Conservation (phyloP, 2,888 invertebrate species). For the Drosophila nigricruria region DNA sequence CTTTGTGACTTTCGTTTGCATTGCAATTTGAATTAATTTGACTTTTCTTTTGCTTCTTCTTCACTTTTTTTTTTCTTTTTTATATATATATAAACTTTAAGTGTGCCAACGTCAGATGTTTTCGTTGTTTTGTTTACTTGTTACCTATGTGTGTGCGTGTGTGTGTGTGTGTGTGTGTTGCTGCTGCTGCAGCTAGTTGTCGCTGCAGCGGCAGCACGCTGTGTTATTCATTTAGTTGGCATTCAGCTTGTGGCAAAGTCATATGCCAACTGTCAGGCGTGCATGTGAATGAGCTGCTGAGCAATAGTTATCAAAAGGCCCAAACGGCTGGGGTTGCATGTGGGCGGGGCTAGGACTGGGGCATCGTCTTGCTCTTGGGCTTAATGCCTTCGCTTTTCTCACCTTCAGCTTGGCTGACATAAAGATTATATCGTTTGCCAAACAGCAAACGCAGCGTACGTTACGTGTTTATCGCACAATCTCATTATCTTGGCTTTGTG, state of each 20-base stretch:
- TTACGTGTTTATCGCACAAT: constrained; percentile 50
- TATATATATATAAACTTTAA: constrained; percentile 60
- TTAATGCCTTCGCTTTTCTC: neutral
- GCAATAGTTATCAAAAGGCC: constrained; percentile 36
- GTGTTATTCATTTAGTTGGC: constrained; percentile 53
- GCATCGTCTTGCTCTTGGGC: neutral
- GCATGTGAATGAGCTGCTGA: constrained; percentile 38
- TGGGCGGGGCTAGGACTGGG: neutral
- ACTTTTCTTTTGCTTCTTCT: constrained; percentile 26
- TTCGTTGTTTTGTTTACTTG: constrained; percentile 18
- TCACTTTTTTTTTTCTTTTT: neutral
- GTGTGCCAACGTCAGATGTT: constrained; percentile 64
- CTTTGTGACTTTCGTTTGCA: constrained; percentile 47
- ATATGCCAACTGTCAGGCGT: constrained; percentile 48
- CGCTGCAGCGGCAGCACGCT: constrained; percentile 31
- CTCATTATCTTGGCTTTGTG: constrained; percentile 22
- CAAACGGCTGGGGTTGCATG: too few species aligned
- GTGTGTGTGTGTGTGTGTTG: neutral
- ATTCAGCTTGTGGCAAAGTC: constrained; percentile 61
- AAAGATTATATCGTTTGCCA: constrained; percentile 12
- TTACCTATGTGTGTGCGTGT: too few species aligned
- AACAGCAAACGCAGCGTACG: constrained; percentile 15
- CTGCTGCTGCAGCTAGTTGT: constrained; percentile 13
- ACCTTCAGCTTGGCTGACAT: constrained; percentile 1
- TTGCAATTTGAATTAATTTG: constrained; percentile 76